Evolutionary conservation across 2,888 invertebrate genomes (phyloP).

Genomic region (Nymphalis polychloros): DNA sequence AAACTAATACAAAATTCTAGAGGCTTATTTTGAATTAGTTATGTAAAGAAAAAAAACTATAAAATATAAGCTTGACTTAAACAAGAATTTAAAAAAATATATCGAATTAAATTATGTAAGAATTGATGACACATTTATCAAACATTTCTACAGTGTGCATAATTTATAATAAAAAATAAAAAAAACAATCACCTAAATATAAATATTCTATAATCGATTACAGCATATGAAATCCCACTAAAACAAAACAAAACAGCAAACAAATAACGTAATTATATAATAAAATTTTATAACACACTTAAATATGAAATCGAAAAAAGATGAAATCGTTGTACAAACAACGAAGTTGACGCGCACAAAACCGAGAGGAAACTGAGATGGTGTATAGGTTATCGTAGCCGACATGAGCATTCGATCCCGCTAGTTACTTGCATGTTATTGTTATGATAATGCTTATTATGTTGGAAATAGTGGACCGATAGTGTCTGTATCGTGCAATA

Average conservation of each 20-base stretch:
- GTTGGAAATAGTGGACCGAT: constrained; percentile 75
- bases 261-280: background rate
- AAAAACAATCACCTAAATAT: constrained; percentile 14
- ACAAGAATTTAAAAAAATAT: too few species aligned
- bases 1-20: too few species aligned
- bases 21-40: too few species aligned
- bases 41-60: too few species aligned
- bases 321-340: background rate
- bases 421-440: constrained; percentile 77
- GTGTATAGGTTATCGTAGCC: constrained; percentile 42
- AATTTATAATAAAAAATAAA: background rate
- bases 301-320: too few species aligned
- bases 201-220: background rate
- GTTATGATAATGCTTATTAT: constrained; percentile 80
- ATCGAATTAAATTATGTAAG: too few species aligned
- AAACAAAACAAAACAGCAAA: background rate
- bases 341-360: constrained; percentile 35
- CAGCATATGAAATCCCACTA: constrained; percentile 13
- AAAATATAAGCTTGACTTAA: too few species aligned
- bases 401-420: constrained; percentile 39
- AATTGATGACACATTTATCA: too few species aligned
- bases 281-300: too few species aligned
- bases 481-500: constrained; percentile 73
- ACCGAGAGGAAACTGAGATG: constrained; percentile 39
- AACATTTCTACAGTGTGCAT: background rate